Evolutionary conservation across 1,140 invertebrate genomes (phyloP).

Genomic region (Cydia strobilella): DNA sequence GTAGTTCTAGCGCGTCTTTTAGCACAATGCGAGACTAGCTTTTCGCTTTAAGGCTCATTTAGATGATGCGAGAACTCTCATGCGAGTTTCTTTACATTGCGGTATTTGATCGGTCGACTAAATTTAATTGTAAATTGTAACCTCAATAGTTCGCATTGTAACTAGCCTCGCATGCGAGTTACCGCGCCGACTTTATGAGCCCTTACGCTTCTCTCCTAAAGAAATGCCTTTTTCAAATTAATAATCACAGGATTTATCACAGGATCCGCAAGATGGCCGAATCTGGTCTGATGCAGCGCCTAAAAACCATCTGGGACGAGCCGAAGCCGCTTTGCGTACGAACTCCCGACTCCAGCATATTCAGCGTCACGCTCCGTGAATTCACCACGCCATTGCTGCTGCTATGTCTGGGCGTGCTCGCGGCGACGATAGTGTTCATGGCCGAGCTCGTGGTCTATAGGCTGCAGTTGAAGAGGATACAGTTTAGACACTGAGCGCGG

Average conservation of each 20-base stretch:
- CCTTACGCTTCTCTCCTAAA: no score
- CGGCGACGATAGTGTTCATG: slow-evolving; percentile 63
- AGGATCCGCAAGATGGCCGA: slow-evolving; percentile 78
- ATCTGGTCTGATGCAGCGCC: slow-evolving; percentile 74
- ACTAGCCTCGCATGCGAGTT: no score
- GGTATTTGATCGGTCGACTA: no score
- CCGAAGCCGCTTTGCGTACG: slow-evolving; percentile 77
- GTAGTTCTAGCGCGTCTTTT: no score
- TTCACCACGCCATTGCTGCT: slow-evolving; percentile 76
- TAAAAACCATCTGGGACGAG: slow-evolving; percentile 77
- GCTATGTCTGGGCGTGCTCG: slow-evolving; percentile 65
- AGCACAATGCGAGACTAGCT: no score
- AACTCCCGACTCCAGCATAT: slow-evolving; percentile 72
- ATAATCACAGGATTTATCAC: slow-evolving; percentile 42
- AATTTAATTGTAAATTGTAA: no score
- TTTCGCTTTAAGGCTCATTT: no score
- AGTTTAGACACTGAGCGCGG: slow-evolving; percentile 4
- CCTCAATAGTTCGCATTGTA: no score
- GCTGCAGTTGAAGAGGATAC: slow-evolving; percentile 35
- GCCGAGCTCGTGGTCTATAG: slow-evolving; percentile 61
- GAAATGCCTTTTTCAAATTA: no score
- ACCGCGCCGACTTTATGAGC: no score
- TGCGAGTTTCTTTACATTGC: no score
- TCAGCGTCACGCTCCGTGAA: slow-evolving; percentile 72
- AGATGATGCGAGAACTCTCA: background rate